A percentile compares a stretch with the other conserved stretches of the same genome.
Evolutionary conservation across 2,888 invertebrate genomes (phyloP).

Genomic region (Anoncus sp.): DNA sequence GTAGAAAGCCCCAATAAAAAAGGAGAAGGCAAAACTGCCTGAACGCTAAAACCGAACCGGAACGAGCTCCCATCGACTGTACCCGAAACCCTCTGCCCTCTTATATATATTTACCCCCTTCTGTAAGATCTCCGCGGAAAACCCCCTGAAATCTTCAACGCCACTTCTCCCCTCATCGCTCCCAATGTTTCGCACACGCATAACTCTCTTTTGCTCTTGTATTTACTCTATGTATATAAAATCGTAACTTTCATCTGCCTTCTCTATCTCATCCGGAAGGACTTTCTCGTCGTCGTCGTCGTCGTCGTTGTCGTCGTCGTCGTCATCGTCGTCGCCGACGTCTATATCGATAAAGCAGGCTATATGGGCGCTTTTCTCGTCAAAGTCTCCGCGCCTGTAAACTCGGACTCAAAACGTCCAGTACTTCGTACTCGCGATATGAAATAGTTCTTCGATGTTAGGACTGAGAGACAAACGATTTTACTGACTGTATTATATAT

Average conservation of each 20-base stretch:
- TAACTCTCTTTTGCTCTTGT: conserved; percentile 51
- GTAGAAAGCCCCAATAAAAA: conserved; percentile 40
- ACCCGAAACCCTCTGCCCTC: conserved; percentile 60
- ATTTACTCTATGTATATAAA: conserved; percentile 21
- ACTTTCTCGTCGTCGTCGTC: conserved; percentile 42
- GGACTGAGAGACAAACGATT: not conserved
- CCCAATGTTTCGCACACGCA: conserved; percentile 19
- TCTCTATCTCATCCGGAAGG: conserved; percentile 44
- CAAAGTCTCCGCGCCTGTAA: conserved; percentile 33
- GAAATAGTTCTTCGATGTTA: not conserved
- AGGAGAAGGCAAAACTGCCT: conserved; percentile 66
- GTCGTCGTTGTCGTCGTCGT: conserved; percentile 33
- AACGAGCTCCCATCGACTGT: conserved; percentile 69
- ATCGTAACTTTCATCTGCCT: conserved; percentile 42
- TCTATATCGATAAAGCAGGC: conserved; percentile 55
- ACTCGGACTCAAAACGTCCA: conserved; percentile 45
- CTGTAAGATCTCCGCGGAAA: conserved; percentile 66
- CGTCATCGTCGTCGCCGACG: conserved; percentile 39
- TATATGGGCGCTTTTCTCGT: conserved; percentile 44
- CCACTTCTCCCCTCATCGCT: no score
- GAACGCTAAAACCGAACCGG: conserved; percentile 69
- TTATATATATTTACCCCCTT: conserved; percentile 64
- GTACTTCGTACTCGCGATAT: not conserved
- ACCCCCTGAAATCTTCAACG: conserved; percentile 71
- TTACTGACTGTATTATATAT: not conserved